phyloP scores from a whole-genome alignment of 2,888 invertebrate genomes.

The Eilema griseolum region DNA sequence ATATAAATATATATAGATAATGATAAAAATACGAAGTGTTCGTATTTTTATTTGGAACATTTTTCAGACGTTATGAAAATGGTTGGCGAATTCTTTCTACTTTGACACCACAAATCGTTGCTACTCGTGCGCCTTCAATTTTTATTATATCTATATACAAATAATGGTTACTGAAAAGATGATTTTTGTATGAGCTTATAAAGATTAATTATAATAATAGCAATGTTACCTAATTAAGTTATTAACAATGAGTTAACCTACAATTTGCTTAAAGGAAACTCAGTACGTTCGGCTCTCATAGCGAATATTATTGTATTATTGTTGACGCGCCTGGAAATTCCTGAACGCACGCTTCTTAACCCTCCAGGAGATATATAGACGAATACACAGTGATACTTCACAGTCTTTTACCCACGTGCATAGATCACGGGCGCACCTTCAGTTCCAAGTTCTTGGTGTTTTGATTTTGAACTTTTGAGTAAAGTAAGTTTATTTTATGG shows the following conservation, averaged over 20 bases:
- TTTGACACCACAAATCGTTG: too few species aligned
- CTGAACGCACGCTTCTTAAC: background rate
- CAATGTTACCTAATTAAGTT: background rate
- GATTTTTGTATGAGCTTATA: background rate
- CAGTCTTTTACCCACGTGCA: background rate
- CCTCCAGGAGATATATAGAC: constrained; percentile 3
- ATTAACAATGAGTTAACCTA: constrained; percentile 4
- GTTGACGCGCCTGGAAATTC: background rate
- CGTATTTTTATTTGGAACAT: too few species aligned
- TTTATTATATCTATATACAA: too few species aligned
- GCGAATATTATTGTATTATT: background rate
- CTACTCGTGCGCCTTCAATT: too few species aligned
- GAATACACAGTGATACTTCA: background rate
- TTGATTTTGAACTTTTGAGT: background rate
- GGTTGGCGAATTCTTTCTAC: too few species aligned
- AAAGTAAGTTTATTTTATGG: background rate
- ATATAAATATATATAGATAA: too few species aligned
- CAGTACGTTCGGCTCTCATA: background rate
- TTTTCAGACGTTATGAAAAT: too few species aligned
- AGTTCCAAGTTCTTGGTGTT: background rate
- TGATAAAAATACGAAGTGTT: too few species aligned
- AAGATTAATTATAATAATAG: background rate
- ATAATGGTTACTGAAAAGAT: too few species aligned
- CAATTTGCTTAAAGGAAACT: background rate
- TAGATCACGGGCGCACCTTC: background rate